Percentiles rank a stretch among this genome's conserved stretches.
These are phyloP conservation scores for Paraescarpia echinospica DNA, from an alignment of 1,140 invertebrate species.

Conservation along the genomic window DNA sequence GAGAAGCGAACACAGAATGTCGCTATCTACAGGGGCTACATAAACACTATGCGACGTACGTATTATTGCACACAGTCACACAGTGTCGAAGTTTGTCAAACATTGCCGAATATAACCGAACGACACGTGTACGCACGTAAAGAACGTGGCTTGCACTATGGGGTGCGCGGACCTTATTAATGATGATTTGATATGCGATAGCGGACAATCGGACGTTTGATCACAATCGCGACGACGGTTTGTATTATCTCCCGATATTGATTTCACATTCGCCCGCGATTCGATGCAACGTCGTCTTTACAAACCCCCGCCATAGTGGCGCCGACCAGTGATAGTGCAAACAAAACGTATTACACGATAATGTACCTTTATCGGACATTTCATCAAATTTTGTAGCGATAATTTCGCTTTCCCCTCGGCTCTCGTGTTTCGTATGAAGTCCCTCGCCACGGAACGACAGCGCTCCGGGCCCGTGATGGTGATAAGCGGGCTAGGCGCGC, in stretches of 20 bases:
- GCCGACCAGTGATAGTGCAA: neutral
- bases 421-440: neutral
- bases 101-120: neutral
- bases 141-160: neutral
- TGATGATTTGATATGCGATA: neutral
- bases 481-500: neutral
- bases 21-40: neutral
- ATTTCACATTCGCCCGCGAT: neutral
- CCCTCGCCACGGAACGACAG: neutral
- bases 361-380: constrained; percentile 5
- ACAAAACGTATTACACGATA: constrained; percentile 6
- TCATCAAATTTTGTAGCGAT: neutral
- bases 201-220: neutral
- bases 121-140: neutral
- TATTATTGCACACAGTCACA: neutral
- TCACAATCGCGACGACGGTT: neutral
- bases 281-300: neutral
- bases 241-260: constrained; percentile 1
- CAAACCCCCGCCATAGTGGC: neutral
- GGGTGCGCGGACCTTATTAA: neutral
- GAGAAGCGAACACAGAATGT: neutral
- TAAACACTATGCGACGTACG: neutral
- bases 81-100: neutral
- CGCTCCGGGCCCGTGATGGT: neutral
- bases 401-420: neutral